Percentiles rank a stretch among this genome's conserved stretches.
Evolutionary conservation across 2,888 invertebrate species (phyloP).

Genomic region (Metopia argyrocephala): DNA sequence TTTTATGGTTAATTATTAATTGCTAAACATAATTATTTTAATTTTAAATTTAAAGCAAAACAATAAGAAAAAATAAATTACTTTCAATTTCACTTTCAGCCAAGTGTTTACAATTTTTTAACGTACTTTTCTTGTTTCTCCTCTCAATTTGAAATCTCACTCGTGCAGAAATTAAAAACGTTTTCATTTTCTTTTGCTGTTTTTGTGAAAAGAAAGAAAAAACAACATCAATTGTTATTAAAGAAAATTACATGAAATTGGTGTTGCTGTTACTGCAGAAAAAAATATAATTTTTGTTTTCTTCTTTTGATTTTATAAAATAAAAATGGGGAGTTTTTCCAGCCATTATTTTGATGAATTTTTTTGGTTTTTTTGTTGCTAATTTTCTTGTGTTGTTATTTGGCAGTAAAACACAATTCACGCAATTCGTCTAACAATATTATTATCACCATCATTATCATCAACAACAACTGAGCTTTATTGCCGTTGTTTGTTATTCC

Average conservation of each 20-base stretch:
- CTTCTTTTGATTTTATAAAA: constrained; percentile 2
- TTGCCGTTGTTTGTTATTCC: background rate
- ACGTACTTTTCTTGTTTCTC: background rate
- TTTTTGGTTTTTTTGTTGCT: constrained; percentile 9
- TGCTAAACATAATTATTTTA: background rate
- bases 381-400: background rate
- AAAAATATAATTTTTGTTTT: constrained; percentile 15
- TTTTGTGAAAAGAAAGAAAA: background rate
- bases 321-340: constrained; percentile 41
- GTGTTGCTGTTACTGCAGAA: constrained; percentile 29
- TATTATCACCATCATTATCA: background rate
- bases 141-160: constrained; percentile 21
- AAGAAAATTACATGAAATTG: constrained; percentile 50
- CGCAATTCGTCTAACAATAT: constrained; percentile 43
- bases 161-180: constrained; percentile 39
- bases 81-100: constrained; percentile 8
- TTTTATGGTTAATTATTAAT: too few relatives aligned
- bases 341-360: constrained; percentile 8
- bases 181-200: constrained; percentile 17
- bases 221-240: constrained; percentile 4
- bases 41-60: background rate
- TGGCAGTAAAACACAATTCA: constrained; percentile 35
- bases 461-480: background rate
- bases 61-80: background rate
- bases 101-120: constrained; percentile 6